phyloP scores from a whole-genome alignment of 2,888 invertebrate species.

The Resseliella maxima region DNA sequence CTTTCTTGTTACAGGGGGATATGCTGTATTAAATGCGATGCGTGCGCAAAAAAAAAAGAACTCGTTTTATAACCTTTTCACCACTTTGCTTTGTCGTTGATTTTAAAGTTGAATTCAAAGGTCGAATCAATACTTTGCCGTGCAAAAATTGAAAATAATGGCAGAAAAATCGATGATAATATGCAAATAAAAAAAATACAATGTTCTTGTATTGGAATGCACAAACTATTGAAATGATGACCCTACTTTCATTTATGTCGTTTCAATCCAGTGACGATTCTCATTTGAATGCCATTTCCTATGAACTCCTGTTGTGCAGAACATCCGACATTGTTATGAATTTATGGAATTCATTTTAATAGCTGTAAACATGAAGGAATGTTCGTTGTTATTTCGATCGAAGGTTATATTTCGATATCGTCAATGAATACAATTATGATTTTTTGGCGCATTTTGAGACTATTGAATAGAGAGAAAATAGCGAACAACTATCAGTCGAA shows the following conservation, averaged over 20 bases:
- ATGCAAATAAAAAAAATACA: background rate
- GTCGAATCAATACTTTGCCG: background rate
- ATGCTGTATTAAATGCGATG: background rate
- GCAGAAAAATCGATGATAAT: background rate
- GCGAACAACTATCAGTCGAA: background rate
- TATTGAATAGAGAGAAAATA: background rate
- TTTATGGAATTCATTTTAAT: background rate
- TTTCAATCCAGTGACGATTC: background rate
- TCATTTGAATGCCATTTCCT: background rate
- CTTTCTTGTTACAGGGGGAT: background rate
- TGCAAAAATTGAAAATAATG: background rate
- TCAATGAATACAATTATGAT: background rate
- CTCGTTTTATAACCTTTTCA: background rate
- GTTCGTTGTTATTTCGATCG: background rate
- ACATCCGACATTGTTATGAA: background rate
- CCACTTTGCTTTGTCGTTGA: too few relatives aligned
- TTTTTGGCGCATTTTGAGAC: background rate
- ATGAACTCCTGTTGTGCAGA: background rate
- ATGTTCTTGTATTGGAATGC: background rate
- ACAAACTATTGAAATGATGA: background rate
- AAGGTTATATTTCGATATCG: background rate
- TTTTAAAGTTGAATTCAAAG: background rate
- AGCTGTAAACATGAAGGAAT: background rate
- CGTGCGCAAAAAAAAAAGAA: background rate
- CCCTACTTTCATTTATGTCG: slow-evolving; percentile 1